Evolutionary conservation across 1,140 invertebrate species (phyloP).

Genomic region (Platyscapa corneri): DNA sequence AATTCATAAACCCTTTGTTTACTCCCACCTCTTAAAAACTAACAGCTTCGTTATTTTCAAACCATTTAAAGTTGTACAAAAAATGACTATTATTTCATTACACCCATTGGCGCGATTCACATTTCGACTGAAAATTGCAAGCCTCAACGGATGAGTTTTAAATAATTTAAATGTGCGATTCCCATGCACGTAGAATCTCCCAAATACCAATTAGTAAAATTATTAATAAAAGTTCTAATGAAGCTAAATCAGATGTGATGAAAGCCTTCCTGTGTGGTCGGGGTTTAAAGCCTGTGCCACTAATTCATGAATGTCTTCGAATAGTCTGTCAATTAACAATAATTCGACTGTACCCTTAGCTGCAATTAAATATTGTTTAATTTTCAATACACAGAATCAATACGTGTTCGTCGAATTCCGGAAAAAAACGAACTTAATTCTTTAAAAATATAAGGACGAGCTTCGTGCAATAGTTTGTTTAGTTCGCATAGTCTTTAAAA

Average conservation of each 20-base stretch:
- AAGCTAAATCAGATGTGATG: constrained; percentile 70
- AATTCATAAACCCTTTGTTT: too few species aligned
- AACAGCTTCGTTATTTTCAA: too few species aligned
- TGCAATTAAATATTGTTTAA: not conserved
- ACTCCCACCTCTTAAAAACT: too few species aligned
- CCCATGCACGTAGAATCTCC: constrained; percentile 66
- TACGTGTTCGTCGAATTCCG: not conserved
- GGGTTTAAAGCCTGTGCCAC: not conserved
- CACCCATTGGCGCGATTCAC: not conserved
- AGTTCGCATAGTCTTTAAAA: too few species aligned
- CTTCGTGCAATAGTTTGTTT: not conserved
- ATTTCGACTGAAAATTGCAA: too few species aligned
- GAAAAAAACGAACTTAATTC: not conserved
- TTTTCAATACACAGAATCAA: constrained; percentile 10
- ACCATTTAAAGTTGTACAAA: too few species aligned
- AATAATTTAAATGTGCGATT: constrained; percentile 45
- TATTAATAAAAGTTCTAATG: constrained; percentile 71
- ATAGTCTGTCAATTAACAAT: constrained; percentile 68
- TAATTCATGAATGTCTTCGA: constrained; percentile 61
- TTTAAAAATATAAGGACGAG: not conserved
- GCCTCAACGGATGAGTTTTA: too few species aligned
- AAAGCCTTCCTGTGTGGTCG: constrained; percentile 70
- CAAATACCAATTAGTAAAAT: constrained; percentile 69
- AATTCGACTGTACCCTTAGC: constrained; percentile 56
- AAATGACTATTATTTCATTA: too few species aligned